These are phyloP conservation scores for Tenthredo amoena DNA, from an alignment of 2,888 invertebrate genomes.

Conservation along the genomic window DNA sequence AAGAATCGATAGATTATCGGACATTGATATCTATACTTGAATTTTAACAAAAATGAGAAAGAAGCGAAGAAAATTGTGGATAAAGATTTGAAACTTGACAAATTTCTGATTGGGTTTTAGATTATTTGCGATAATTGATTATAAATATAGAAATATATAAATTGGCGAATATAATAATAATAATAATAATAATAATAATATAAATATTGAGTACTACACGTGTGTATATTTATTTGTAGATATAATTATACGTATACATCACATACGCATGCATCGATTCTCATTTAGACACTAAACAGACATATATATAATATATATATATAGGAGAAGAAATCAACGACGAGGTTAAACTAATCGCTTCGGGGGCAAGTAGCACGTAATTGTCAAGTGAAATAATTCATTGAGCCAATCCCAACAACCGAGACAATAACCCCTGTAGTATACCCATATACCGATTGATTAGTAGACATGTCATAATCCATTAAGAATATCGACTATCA, in stretches of 20 bases:
- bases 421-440: constrained; percentile 8
- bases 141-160: no score
- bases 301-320: no score
- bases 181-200: no score
- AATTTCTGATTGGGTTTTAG: no score
- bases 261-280: no score
- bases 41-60: neutral
- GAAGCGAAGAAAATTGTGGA: neutral
- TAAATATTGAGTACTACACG: no score
- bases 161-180: no score
- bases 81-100: neutral
- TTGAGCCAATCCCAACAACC: neutral
- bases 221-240: no score
- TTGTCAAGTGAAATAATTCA: constrained; percentile 14
- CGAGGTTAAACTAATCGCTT: neutral
- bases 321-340: neutral
- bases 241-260: no score
- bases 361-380: neutral
- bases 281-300: no score
- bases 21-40: neutral
- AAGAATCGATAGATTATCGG: neutral
- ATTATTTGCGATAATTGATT: no score
- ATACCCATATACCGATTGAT: neutral
- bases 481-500: neutral
- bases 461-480: neutral